Evolutionary conservation across 2,888 invertebrate genomes (phyloP), one percentile per base, ranked within the genome.

Genomic region (Crematogaster levior): DNA sequence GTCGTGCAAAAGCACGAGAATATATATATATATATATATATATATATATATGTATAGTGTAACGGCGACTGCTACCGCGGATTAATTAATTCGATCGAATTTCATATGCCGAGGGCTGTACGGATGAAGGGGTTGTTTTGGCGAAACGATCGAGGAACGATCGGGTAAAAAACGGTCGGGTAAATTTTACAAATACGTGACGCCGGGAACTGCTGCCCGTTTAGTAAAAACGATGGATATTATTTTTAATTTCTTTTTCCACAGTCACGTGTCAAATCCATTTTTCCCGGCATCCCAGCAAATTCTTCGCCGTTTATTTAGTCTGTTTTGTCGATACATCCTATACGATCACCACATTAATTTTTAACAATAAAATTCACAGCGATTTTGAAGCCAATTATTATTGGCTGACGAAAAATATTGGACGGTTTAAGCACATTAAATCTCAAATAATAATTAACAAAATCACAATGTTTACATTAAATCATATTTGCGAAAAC

Each of bases 11-110:
- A 77, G 43, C 68, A 34, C n/a, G 70, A 34, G 30, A 56, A 61
- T 56, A 56, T 46, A 18, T 40, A 40, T 40, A 40, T 40, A 40
- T 40, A 40, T 40, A 40, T 40, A 40, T 40, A 40, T 40, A 40
- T 40, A 10, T 40, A 10, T 40, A 10, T 46, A 18, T 68, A 56
- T n/a, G n/a, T n/a, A n/a, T 58, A 79, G 24, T 43, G 56, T 58
- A 56, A 58, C 70, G 53, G 37, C 24, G 34, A 24, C 53, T 27
- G 63, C 63, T 5, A 30, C 51, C 30, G 56, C 65, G 53, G 70
- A 85, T 79, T 84, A 84, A 80, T 83, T 83, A 53, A 73, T 58
- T 66, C 61, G 83, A 84, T 84, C 73, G 83, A 79, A 74, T 83
- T 84, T 79, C 81, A 80, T 68, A 51, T 60, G 68, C 68, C 68